Percentiles rank a stretch among this genome's conserved stretches.
Conservation (phyloP, 1,140 invertebrate species). For the Atta colombica region DNA sequence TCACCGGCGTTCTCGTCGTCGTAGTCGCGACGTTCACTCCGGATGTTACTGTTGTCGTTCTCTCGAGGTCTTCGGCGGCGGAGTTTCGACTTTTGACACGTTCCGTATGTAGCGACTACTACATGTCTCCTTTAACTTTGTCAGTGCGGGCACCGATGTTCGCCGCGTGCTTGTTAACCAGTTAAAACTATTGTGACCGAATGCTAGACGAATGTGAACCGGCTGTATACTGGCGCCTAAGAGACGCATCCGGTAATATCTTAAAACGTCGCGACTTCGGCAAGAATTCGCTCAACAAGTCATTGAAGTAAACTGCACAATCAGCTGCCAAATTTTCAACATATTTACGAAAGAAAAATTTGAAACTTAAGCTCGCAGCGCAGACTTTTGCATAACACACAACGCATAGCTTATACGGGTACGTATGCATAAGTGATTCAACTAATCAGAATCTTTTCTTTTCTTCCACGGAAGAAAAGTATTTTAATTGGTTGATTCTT, state of each 20-base stretch:
- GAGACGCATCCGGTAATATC: conserved; percentile 71
- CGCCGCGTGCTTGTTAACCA: conserved; percentile 70
- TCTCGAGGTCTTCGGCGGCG: conserved; percentile 39
- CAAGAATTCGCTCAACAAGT: conserved; percentile 6
- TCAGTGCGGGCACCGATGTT: conserved; percentile 30
- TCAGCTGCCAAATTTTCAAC: not conserved
- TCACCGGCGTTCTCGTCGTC: conserved; percentile 30
- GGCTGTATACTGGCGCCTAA: conserved; percentile 24
- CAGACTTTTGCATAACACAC: no score
- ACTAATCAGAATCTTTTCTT: no score
- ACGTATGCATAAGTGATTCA: no score
- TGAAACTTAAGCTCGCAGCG: not conserved
- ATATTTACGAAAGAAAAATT: not conserved
- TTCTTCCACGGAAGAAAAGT: no score
- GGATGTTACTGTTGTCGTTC: conserved; percentile 20
- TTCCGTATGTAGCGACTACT: conserved; percentile 41
- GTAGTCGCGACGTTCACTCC: conserved; percentile 28
- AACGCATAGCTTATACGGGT: no score
- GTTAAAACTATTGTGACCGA: conserved; percentile 75
- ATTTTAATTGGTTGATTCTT: no score
- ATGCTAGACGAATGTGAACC: conserved; percentile 30
- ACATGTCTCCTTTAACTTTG: conserved; percentile 50
- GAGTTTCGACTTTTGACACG: conserved; percentile 71
- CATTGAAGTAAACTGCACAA: not conserved
- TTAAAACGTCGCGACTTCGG: conserved; percentile 47